Percentiles rank a stretch among this genome's conserved stretches.
Evolutionary conservation across 1,140 invertebrate species (phyloP).

Genomic region (Steinernema feltiae): DNA sequence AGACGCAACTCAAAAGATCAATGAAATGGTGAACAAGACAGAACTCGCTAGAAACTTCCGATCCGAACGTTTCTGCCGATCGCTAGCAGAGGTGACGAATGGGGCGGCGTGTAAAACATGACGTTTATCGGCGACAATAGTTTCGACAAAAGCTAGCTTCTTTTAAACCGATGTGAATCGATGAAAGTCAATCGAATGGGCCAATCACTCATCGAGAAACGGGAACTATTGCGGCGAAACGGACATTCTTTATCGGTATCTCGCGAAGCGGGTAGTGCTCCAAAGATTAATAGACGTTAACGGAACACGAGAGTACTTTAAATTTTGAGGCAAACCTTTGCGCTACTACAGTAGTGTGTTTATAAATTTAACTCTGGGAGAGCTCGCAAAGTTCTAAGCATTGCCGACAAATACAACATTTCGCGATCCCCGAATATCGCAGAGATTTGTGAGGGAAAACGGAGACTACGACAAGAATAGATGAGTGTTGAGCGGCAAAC

Average conservation of each 20-base stretch:
- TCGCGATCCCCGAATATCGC: too few relatives aligned
- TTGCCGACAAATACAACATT: too few relatives aligned
- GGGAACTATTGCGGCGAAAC: not conserved
- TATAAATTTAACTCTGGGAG: too few relatives aligned
- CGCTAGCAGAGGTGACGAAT: not conserved
- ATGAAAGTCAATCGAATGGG: conserved; percentile 6
- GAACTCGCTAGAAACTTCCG: too few relatives aligned
- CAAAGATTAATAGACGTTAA: conserved; percentile 12
- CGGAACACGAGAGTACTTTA: not conserved
- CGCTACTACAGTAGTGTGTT: not conserved
- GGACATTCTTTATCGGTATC: conserved; percentile 13
- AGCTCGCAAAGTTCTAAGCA: too few relatives aligned
- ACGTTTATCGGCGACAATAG: not conserved
- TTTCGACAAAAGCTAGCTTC: not conserved
- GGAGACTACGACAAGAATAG: too few relatives aligned
- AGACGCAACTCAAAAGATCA: too few relatives aligned
- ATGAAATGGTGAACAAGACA: too few relatives aligned
- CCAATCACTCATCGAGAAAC: conserved; percentile 4
- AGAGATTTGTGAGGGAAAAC: too few relatives aligned
- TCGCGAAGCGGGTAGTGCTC: not conserved
- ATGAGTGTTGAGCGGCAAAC: too few relatives aligned
- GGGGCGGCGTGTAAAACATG: not conserved
- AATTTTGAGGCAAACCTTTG: not conserved
- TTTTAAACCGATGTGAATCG: not conserved
- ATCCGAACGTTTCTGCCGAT: too few relatives aligned